Evolutionary conservation across 2,113 vertebrate species (phyloP).

Genomic region (Anoura caudifer): DNA sequence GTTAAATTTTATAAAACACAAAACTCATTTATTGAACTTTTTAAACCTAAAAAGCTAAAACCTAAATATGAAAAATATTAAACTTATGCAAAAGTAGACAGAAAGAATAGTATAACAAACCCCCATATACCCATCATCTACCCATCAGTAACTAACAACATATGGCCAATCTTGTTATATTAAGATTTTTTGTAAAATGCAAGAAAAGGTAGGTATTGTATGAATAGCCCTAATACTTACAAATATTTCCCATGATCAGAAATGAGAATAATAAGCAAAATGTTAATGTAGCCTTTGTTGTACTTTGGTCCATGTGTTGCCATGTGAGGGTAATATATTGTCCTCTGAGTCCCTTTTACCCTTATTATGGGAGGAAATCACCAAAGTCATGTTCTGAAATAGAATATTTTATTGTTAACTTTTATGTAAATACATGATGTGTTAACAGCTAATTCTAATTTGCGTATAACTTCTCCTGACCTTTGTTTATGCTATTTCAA

Average conservation of each 20-base stretch:
- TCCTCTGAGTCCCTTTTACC: background rate
- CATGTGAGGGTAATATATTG: background rate
- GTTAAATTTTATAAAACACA: background rate
- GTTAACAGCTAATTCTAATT: background rate
- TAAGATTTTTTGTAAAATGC: background rate
- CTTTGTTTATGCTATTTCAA: background rate
- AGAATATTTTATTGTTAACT: background rate
- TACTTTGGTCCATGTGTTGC: background rate
- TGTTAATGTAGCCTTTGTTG: background rate
- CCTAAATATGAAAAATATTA: background rate
- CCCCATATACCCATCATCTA: background rate
- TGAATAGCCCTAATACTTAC: background rate
- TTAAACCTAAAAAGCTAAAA: background rate
- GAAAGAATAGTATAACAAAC: background rate
- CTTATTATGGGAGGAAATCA: background rate
- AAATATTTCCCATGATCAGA: background rate
- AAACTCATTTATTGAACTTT: background rate
- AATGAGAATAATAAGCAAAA: background rate
- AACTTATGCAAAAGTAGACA: background rate
- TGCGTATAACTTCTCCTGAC: background rate
- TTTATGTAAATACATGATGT: background rate
- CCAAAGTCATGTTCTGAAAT: background rate
- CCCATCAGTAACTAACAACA: background rate
- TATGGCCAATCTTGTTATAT: background rate
- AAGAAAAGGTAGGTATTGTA: background rate